phyloP scores from a whole-genome alignment of 2,113 vertebrate species.

The Anhinga rufa region DNA sequence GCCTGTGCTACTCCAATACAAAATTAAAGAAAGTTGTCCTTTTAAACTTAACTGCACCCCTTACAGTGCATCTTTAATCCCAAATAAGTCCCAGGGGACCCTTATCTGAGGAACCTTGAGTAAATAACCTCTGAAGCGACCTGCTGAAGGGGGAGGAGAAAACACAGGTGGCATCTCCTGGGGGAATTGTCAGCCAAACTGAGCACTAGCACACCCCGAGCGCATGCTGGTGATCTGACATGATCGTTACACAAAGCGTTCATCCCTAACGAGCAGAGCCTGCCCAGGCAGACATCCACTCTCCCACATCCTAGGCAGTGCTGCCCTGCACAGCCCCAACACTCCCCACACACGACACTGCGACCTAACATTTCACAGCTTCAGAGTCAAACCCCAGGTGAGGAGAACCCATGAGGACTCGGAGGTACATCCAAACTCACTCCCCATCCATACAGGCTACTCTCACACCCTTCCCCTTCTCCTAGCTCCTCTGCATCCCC shows the following conservation, averaged over 20 bases:
- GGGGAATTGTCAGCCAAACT: no score
- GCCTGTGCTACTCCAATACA: neutral
- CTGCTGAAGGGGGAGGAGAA: neutral
- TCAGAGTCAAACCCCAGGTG: neutral
- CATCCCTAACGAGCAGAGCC: neutral
- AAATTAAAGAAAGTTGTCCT: neutral
- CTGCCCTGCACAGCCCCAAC: accelerated
- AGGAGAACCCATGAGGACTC: neutral
- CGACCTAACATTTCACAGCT: neutral
- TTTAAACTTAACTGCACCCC: neutral
- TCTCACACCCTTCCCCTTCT: no score
- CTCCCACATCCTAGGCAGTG: no score
- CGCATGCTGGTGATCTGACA: accelerated
- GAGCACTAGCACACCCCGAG: neutral
- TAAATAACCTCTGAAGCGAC: neutral
- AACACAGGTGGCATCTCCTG: neutral
- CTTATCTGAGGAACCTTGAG: neutral
- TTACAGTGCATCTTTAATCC: neutral
- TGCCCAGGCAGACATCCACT: accelerated
- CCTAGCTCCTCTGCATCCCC: neutral
- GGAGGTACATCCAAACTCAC: neutral
- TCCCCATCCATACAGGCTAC: neutral
- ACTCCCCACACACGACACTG: neutral
- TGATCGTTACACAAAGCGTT: neutral
- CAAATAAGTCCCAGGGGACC: neutral